Percentiles rank a stretch among this genome's conserved stretches.
phyloP scores from a whole-genome alignment of 2,113 vertebrate genomes.

The Vanacampus margaritifer region DNA sequence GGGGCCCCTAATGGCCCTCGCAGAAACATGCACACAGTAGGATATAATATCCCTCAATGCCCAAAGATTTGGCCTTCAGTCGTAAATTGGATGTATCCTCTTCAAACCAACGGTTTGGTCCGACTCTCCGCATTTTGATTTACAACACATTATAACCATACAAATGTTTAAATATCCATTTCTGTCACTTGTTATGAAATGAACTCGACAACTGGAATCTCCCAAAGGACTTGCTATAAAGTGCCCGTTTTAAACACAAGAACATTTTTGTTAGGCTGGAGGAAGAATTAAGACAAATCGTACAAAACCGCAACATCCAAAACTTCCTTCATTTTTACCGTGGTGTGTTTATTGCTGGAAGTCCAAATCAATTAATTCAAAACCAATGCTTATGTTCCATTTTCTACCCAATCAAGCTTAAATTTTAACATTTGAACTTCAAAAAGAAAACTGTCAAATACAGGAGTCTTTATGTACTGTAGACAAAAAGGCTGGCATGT shows the following conservation, averaged over 20 bases:
- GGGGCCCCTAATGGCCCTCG: conserved; percentile 50
- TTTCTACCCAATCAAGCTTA: background rate
- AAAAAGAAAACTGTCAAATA: conserved; percentile 1
- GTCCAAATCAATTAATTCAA: background rate
- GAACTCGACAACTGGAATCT: background rate
- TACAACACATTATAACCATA: background rate
- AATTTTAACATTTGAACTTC: background rate
- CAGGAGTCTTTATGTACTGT: background rate
- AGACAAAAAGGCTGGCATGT: background rate
- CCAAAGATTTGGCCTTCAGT: background rate
- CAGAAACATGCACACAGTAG: conserved; percentile 36
- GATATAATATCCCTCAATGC: conserved; percentile 5
- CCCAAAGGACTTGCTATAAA: background rate
- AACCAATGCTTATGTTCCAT: background rate
- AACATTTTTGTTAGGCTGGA: background rate
- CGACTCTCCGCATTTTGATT: background rate
- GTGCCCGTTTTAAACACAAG: background rate
- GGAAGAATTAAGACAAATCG: conserved; percentile 4
- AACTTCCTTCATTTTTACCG: background rate
- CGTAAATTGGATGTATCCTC: background rate
- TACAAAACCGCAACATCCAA: conserved; percentile 11
- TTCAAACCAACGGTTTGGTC: background rate
- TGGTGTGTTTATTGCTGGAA: background rate
- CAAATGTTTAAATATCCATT: background rate
- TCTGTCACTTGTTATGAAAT: conserved; percentile 2